phyloP scores from a whole-genome alignment of 2,888 invertebrate species.

The Biston betularia region DNA sequence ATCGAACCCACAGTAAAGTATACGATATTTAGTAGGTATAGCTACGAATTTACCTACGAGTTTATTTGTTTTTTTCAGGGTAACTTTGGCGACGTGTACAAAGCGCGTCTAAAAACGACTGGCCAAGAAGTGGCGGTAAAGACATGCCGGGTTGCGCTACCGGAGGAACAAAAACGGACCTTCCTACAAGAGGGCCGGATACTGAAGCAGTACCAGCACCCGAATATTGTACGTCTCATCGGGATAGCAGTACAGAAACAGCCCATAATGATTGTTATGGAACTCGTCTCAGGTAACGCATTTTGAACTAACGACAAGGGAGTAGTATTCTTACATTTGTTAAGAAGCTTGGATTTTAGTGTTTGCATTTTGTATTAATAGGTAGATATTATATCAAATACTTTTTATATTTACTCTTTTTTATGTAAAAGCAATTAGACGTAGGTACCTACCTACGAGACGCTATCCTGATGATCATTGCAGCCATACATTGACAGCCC shows the following conservation, averaged over 20 bases:
- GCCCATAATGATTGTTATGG: constrained; percentile 99
- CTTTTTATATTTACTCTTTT: too few species aligned
- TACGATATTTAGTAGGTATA: too few species aligned
- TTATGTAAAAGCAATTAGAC: too few species aligned
- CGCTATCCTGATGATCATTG: too few species aligned
- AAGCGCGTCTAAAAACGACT: constrained; percentile 93
- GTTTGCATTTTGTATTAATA: too few species aligned
- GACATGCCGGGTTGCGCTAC: constrained; percentile 96
- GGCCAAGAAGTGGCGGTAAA: constrained; percentile 97
- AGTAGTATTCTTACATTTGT: too few species aligned
- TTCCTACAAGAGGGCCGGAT: constrained; percentile 98
- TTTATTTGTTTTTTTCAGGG: constrained; percentile 88
- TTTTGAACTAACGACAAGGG: not conserved
- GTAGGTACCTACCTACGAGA: too few species aligned
- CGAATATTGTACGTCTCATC: constrained; percentile 97
- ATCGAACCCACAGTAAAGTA: too few species aligned
- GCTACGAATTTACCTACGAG: too few species aligned
- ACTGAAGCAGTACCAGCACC: constrained; percentile 98
- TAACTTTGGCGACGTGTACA: constrained; percentile 98
- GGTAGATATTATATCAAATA: too few species aligned
- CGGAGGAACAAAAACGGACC: constrained; percentile 97
- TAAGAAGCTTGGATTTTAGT: too few species aligned
- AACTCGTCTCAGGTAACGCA: constrained; percentile 92
- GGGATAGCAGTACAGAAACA: constrained; percentile 99
- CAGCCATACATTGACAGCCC: too few species aligned